phyloP scores from a whole-genome alignment of 2,113 vertebrate species.

The Lepidothrix coronata region DNA sequence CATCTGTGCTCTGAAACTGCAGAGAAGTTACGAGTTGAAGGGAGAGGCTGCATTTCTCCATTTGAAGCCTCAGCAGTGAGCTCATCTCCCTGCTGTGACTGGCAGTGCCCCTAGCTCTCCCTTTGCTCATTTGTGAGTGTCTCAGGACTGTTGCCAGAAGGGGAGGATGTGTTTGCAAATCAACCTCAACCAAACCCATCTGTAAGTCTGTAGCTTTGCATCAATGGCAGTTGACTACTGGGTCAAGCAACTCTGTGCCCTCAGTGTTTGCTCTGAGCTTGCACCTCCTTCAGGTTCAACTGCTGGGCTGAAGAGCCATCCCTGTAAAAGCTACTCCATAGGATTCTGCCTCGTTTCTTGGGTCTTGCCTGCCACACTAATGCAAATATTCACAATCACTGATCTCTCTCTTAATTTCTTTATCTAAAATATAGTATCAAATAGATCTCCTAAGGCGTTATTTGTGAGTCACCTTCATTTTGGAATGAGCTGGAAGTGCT shows the following conservation, averaged over 20 bases:
- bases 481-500: neutral
- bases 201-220: neutral
- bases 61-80: neutral
- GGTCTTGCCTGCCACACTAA: neutral
- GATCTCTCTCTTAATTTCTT: neutral
- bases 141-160: neutral
- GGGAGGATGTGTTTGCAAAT: neutral
- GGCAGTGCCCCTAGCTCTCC: neutral
- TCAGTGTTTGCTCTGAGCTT: neutral
- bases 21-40: neutral
- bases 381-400: neutral
- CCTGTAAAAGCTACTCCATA: neutral
- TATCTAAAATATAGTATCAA: neutral
- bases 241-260: neutral
- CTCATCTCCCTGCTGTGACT: neutral
- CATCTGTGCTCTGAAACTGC: neutral
- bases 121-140: neutral
- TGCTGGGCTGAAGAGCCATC: neutral
- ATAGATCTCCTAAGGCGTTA: neutral
- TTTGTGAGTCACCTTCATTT: neutral
- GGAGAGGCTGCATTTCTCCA: neutral
- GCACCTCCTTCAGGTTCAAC: accelerated
- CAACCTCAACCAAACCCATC: neutral
- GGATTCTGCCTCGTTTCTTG: neutral
- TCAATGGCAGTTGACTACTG: neutral